phyloP scores from a whole-genome alignment of 2,888 invertebrate species.

The Sesamia inferens region DNA sequence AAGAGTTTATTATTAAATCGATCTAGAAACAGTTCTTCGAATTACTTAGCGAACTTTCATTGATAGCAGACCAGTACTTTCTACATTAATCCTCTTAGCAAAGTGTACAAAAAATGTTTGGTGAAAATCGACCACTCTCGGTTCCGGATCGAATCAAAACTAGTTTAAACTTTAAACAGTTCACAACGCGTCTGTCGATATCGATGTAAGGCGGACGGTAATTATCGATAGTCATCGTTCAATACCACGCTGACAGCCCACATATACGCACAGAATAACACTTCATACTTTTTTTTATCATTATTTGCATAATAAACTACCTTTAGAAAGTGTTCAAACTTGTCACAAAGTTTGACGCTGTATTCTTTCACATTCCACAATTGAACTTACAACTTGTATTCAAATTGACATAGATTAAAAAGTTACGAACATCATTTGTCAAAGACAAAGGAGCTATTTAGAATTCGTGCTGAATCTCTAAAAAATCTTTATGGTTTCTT shows the following conservation, averaged over 20 bases:
- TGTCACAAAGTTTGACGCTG: not conserved
- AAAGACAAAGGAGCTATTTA: conserved; percentile 38
- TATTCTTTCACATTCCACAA: conserved; percentile 23
- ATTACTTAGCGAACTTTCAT: conserved; percentile 73
- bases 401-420: conserved; percentile 21
- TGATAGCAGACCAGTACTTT: conserved; percentile 73
- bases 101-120: conserved; percentile 70
- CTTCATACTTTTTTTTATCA: conserved; percentile 33
- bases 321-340: conserved; percentile 38
- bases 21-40: conserved; percentile 56
- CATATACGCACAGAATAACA: conserved; percentile 29
- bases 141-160: conserved; percentile 69
- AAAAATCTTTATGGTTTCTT: conserved; percentile 28
- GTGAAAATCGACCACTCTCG: conserved; percentile 70
- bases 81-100: conserved; percentile 72
- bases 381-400: conserved; percentile 23
- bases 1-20: conserved; percentile 30
- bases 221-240: conserved; percentile 52
- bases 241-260: conserved; percentile 33
- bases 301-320: conserved; percentile 24
- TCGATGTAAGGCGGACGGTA: conserved; percentile 45
- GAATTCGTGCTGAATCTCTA: conserved; percentile 32
- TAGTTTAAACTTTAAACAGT: conserved; percentile 71
- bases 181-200: conserved; percentile 57
- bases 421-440: conserved; percentile 30